A percentile compares a stretch with the other conserved stretches of the same genome.
These are phyloP conservation scores for Diadema setosum DNA, from an alignment of 35 echinoderm and acorn worm species.

Conservation along the genomic window DNA sequence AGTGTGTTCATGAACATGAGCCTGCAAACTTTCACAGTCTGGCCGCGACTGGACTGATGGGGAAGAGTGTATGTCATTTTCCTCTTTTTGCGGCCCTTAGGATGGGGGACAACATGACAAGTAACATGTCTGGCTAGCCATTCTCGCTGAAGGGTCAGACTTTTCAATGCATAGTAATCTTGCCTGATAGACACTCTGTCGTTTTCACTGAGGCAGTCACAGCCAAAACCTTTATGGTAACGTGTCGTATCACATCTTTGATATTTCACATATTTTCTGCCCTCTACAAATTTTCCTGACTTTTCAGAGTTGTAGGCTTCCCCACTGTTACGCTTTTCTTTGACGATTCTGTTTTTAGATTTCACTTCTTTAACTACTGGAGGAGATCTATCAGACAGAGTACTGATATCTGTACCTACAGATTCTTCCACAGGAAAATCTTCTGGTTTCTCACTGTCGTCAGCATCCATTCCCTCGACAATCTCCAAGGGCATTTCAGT, in stretches of 20 bases:
- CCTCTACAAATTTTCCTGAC: background rate
- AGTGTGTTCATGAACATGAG: background rate
- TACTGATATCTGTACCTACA: no score
- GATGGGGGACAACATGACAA: background rate
- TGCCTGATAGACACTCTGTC: background rate
- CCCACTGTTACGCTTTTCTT: slow-evolving; percentile 4
- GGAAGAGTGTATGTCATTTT: background rate
- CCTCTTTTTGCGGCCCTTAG: background rate
- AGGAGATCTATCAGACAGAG: background rate
- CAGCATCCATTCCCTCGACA: no score
- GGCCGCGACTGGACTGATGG: background rate
- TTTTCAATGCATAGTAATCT: background rate
- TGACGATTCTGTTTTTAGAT: slow-evolving; percentile 6
- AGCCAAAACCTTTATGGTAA: background rate
- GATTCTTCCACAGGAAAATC: no score
- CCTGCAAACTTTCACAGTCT: background rate
- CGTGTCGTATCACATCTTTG: background rate
- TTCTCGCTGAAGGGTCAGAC: background rate
- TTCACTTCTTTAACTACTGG: background rate
- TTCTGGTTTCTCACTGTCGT: no score
- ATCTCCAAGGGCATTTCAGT: no score
- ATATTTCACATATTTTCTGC: background rate
- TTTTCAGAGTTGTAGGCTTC: slow-evolving; percentile 18
- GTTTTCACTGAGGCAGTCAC: background rate
- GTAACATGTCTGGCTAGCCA: background rate